Conservation (phyloP, 2,888 invertebrate genomes). For the Parnassius orleans region DNA sequence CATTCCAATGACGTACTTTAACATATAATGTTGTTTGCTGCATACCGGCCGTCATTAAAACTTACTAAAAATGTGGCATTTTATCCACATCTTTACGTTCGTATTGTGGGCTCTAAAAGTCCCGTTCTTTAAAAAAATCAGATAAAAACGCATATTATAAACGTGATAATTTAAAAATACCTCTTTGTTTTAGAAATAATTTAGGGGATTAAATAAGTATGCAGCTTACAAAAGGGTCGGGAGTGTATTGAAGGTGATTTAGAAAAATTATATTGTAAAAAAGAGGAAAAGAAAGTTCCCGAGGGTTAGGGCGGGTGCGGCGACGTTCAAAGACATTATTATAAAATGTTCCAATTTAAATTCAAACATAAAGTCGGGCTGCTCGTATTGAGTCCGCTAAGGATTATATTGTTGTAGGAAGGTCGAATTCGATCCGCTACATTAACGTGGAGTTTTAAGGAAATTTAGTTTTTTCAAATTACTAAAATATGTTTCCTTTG, state of each 20-base stretch:
- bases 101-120: slow-evolving; percentile 14
- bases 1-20: too few species aligned
- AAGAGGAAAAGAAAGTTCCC: slow-evolving; percentile 52
- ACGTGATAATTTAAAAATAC: slow-evolving; percentile 2
- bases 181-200: slow-evolving; percentile 38
- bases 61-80: slow-evolving; percentile 10
- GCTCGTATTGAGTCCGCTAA: slow-evolving; percentile 45
- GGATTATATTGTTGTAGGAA: slow-evolving; percentile 39
- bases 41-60: slow-evolving; percentile 12
- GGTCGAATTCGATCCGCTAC: slow-evolving; percentile 35
- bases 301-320: slow-evolving; percentile 56
- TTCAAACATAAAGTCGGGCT: slow-evolving; percentile 63
- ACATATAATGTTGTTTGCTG: too few species aligned
- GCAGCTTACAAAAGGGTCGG: slow-evolving; percentile 50
- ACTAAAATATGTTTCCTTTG: slow-evolving; percentile 23
- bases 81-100: slow-evolving; percentile 21
- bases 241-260: slow-evolving; percentile 61
- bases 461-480: slow-evolving; percentile 12
- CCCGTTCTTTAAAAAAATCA: slow-evolving; percentile 18
- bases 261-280: slow-evolving; percentile 77
- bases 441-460: slow-evolving; percentile 24
- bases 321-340: slow-evolving; percentile 65
- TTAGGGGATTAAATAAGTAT: slow-evolving; percentile 45
- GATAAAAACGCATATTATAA: slow-evolving; percentile 16
- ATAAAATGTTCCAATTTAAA: slow-evolving; percentile 74